Percentiles rank a stretch among this genome's conserved stretches.
Conservation (phyloP, 23 tunicate species). For the Diplosoma virens region DNA sequence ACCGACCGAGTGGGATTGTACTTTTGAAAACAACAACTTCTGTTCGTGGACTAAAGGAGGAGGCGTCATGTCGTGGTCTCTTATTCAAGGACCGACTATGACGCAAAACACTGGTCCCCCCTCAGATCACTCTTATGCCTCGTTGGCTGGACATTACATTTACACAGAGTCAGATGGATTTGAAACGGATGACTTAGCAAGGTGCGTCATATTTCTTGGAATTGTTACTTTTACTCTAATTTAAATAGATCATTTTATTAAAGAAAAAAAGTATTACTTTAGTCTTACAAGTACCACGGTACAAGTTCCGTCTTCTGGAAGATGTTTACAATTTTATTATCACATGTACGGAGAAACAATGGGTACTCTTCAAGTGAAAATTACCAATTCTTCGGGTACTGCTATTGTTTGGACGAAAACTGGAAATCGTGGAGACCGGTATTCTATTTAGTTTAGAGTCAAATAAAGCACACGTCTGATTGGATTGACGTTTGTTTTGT, state of each 20-base stretch:
- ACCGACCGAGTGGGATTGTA: slow-evolving; percentile 87
- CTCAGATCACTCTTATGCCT: slow-evolving; percentile 60
- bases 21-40: slow-evolving; percentile 46
- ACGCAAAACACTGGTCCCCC: slow-evolving; percentile 84
- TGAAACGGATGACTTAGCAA: slow-evolving; percentile 35
- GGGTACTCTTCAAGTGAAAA: slow-evolving; percentile 57
- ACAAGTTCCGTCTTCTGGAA: slow-evolving; percentile 38
- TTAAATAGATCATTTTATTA: neutral
- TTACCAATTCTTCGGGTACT: neutral
- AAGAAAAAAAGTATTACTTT: no score
- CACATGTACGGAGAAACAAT: slow-evolving; percentile 90
- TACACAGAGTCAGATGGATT: slow-evolving; percentile 59
- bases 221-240: neutral
- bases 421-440: slow-evolving; percentile 44
- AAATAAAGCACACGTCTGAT: no score
- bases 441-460: no score
- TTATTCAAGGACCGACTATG: slow-evolving; percentile 53
- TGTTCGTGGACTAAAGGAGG: slow-evolving; percentile 77
- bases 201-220: slow-evolving; percentile 36
- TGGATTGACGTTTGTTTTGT: no score
- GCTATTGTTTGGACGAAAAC: slow-evolving; percentile 17
- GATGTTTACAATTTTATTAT: slow-evolving; percentile 75
- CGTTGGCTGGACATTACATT: slow-evolving; percentile 53
- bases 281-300: slow-evolving; percentile 57
- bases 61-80: slow-evolving; percentile 26